Base-by-base conservation (phyloP, 2,113 vertebrate species). In the Prochilodus magdalenae region DNA sequence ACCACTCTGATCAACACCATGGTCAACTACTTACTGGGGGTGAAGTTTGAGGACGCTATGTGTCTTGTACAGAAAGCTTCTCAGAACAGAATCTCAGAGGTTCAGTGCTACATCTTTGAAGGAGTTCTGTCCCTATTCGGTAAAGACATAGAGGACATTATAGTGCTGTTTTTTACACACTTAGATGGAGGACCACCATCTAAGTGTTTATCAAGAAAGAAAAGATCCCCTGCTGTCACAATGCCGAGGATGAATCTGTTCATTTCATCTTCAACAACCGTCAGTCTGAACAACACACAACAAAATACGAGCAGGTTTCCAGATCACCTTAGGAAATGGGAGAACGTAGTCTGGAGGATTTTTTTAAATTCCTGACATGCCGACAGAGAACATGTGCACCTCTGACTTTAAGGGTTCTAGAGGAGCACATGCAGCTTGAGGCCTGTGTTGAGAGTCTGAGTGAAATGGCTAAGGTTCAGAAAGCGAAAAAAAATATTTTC, bases 1-100 rank as follows among this genome's bases (percentile, higher is more conserved):
- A 81, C 86, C 12, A 86, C 87, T 57, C 51, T 87, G 18, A 87
- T 88, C 59, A 86, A 88, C 55, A 74, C 33, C 1, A 81, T 88
- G 67, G 20, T 80, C 22, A 90, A 84, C 62, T 77, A 90, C 73
- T 72, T 86, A 71, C 72, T 90, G 29, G 83, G 86, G 16, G 84
- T 89, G 57, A 44, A 86, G 33, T 86, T 77, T 84, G 49, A 76
- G 22, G 84, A 89, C 55, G 36, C 80, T 26, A 75, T 79, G 15
- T 69, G 80, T 49, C 36, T 85, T 29, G 75, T 85, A 36, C 15
- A 82, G 36, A 82, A 79, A 13, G 79, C 49, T 5, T 33, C 75
- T 53, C 13, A 47, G 29, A 82, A 83, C 27, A 36, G 57, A 5
- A 24, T 83, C 16, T 33, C 60, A 62, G 53, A 2, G 0, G 27